A percentile compares a stretch with the other conserved stretches of the same genome.
Conservation (phyloP, 2,113 vertebrate species). For the Tinamus guttatus region DNA sequence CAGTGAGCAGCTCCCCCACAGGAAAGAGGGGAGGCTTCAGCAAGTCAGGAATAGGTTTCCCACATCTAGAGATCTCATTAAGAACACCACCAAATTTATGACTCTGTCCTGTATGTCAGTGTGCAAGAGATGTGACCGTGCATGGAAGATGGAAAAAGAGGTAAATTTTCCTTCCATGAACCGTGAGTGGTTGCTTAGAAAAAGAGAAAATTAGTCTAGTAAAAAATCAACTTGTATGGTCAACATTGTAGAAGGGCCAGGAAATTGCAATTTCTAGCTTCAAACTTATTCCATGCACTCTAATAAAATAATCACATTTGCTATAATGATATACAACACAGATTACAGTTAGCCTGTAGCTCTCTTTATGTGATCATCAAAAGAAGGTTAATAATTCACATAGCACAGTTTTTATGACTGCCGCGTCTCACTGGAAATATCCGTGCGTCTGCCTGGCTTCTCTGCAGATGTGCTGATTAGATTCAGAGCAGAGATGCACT, state of each 20-base stretch:
- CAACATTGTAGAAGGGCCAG: not conserved
- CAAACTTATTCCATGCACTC: not conserved
- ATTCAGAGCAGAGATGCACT: not conserved
- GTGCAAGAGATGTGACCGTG: not conserved
- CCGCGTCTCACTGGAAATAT: not conserved
- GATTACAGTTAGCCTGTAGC: not conserved
- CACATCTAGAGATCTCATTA: not conserved
- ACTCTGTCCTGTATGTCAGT: not conserved
- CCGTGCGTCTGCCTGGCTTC: not conserved
- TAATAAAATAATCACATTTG: conserved; percentile 10
- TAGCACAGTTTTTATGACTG: not conserved
- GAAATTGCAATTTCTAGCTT: not conserved
- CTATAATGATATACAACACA: not conserved
- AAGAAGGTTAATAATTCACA: not conserved
- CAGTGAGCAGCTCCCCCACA: not conserved
- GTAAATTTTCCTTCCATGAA: not conserved
- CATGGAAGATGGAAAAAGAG: not conserved
- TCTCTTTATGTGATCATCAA: not conserved
- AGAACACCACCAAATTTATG: not conserved
- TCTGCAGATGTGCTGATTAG: not conserved
- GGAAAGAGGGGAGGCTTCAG: not conserved
- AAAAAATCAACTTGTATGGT: not conserved
- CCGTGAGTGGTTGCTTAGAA: not conserved
- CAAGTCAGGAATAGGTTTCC: not conserved
- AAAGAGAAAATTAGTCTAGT: not conserved